These are phyloP conservation scores for Sebastes aleutianus DNA, from an alignment of 2,797 vertebrate genomes.

Conservation along the genomic window DNA sequence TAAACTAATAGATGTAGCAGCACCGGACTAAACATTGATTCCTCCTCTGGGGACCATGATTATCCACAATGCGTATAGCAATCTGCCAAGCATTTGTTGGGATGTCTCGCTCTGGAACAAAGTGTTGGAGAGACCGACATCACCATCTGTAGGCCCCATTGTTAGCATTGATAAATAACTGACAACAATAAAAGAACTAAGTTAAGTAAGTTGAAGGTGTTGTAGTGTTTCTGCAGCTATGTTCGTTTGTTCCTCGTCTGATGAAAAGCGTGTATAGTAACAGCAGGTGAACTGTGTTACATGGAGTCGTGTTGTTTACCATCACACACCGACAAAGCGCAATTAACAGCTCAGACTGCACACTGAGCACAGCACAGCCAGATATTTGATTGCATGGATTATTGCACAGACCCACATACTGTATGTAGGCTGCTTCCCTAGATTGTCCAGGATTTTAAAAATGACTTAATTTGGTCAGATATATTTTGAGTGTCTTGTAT, in stretches of 20 bases:
- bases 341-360: neutral
- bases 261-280: neutral
- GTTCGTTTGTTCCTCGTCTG: neutral
- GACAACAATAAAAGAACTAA: neutral
- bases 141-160: neutral
- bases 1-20: neutral
- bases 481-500: neutral
- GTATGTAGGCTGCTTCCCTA: neutral
- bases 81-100: neutral
- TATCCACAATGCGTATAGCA: neutral
- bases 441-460: neutral
- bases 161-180: neutral
- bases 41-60: neutral
- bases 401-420: no score
- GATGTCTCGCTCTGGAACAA: no score
- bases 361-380: neutral
- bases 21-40: neutral
- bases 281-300: slow-evolving; percentile 7
- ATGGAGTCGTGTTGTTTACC: neutral
- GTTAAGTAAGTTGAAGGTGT: neutral
- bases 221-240: no score
- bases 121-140: neutral
- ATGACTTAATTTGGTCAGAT: neutral
- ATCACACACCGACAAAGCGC: neutral
- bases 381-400: neutral